phyloP scores from a whole-genome alignment of 2,797 vertebrate genomes.

The Oryzias dopingdopingensis region DNA sequence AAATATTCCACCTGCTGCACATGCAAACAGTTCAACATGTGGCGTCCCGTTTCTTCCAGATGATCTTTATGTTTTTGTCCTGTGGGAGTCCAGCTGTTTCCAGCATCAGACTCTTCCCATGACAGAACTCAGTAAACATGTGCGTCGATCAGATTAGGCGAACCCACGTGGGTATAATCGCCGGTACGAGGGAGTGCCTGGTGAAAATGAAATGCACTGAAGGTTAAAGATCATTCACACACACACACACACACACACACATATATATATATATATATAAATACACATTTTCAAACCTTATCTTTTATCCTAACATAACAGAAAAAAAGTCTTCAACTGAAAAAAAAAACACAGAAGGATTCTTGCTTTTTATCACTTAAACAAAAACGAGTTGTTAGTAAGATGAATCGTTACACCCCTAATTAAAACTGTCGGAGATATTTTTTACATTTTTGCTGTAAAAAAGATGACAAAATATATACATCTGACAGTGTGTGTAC shows the following conservation, averaged over 20 bases:
- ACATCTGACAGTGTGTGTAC: too few species aligned
- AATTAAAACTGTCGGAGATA: too few species aligned
- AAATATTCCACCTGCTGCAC: neutral
- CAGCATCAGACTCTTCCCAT: conserved; percentile 48
- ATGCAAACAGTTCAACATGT: neutral
- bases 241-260: neutral
- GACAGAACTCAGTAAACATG: conserved; percentile 61
- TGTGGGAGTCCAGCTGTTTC: conserved; percentile 19
- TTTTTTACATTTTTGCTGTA: too few species aligned
- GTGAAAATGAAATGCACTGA: conserved; percentile 71
- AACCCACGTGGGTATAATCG: conserved; percentile 69
- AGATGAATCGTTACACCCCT: too few species aligned
- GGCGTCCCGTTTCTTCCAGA: neutral
- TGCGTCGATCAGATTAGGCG: conserved; percentile 65
- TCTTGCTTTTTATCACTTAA: too few species aligned
- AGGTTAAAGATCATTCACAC: conserved; percentile 60
- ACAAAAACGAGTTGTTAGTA: too few species aligned
- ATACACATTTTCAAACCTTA: too few species aligned
- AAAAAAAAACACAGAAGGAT: too few species aligned
- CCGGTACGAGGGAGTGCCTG: conserved; percentile 40
- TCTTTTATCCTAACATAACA: too few species aligned
- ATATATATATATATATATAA: too few species aligned
- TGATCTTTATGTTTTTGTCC: conserved; percentile 2
- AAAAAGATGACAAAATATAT: too few species aligned
- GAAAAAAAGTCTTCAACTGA: too few species aligned